These are phyloP conservation scores for Saccostrea glomerata DNA, from an alignment of 1,140 invertebrate genomes.

Conservation along the genomic window DNA sequence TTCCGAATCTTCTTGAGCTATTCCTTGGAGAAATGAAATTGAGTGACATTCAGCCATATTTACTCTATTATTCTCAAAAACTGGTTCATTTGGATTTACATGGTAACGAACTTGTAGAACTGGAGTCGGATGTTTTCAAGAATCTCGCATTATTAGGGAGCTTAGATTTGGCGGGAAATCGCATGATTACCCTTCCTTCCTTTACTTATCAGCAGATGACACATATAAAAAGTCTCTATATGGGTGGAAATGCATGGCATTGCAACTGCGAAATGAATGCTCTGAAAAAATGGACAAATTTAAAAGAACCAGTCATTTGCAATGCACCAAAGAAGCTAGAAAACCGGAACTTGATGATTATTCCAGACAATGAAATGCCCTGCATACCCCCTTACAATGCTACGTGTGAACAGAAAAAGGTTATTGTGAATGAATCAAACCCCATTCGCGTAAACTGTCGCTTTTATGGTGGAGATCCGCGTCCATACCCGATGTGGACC, in stretches of 20 bases:
- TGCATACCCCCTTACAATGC: conserved; percentile 28
- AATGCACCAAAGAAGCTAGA: not conserved
- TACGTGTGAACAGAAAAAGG: not conserved
- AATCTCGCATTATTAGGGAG: not conserved
- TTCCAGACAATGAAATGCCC: conserved; percentile 9
- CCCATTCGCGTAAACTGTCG: conserved; percentile 6
- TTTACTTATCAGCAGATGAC: not conserved
- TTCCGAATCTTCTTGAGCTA: not conserved
- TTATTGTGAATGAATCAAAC: not conserved
- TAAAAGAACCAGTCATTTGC: not conserved
- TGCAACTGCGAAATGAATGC: conserved; percentile 35
- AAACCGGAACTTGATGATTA: not conserved
- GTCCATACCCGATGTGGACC: not conserved
- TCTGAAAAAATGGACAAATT: conserved; percentile 17
- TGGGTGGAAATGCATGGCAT: conserved; percentile 22
- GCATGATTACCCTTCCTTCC: not conserved
- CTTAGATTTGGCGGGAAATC: conserved; percentile 21
- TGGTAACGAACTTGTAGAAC: conserved; percentile 16
- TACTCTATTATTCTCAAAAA: not conserved
- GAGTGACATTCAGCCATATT: not conserved
- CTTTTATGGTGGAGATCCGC: conserved; percentile 26
- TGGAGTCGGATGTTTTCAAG: conserved; percentile 7
- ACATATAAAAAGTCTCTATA: not conserved
- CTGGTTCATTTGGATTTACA: conserved; percentile 27
- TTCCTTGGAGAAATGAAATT: conserved; percentile 36